Evolutionary conservation across 2,888 invertebrate species (phyloP), one percentile per base, ranked within the genome.

Genomic region (Listrodromus nycthemerus): DNA sequence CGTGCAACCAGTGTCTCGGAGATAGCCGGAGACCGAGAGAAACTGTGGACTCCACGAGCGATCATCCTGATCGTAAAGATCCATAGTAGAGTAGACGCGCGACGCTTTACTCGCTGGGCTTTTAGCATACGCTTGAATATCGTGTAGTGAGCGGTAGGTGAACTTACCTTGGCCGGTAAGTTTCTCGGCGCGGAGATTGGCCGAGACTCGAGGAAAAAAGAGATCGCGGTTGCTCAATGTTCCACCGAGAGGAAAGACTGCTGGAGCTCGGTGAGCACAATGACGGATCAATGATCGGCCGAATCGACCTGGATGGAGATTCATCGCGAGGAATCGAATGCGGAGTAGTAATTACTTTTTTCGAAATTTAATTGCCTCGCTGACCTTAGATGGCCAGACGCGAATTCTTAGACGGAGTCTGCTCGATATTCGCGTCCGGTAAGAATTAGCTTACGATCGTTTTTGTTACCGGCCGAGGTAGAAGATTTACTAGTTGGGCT

Each of bases 51-150:
- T 80, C 70, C 50, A 27, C 69, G 58, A 48, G 66, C 83, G 77
- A 84, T 81, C 80, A 78, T 81, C 48, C 70, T 33, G 80, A 81
- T 77, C 84, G 84, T 84, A 84, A 84, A 84, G 84, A 84, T 84
- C 65, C 67, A 16, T 65, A 58, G 41, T 61, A 50, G 70, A 70
- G 30, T 45, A 50, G 75, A 70, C 58, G 61, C 66, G 66, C 66
- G 71, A 50, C 50, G 71, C 70, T 82, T 78, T 74, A 45, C 73
- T 41, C 69, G 74, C 24, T 33, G 74, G 61, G 74, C 75, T 83
- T 79, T 79, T 79, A 75, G 75, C 70, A 70, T 61, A 50, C 48
- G 58, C 65, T 75, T 48, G 63, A 69, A 66, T 58, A 83, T 75
- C 65, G 70, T 65, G 79, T 79, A 75, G 30, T 66, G 69, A 82